Base-by-base conservation (phyloP, 2,113 vertebrate species). In the Sylvia atricapilla region DNA sequence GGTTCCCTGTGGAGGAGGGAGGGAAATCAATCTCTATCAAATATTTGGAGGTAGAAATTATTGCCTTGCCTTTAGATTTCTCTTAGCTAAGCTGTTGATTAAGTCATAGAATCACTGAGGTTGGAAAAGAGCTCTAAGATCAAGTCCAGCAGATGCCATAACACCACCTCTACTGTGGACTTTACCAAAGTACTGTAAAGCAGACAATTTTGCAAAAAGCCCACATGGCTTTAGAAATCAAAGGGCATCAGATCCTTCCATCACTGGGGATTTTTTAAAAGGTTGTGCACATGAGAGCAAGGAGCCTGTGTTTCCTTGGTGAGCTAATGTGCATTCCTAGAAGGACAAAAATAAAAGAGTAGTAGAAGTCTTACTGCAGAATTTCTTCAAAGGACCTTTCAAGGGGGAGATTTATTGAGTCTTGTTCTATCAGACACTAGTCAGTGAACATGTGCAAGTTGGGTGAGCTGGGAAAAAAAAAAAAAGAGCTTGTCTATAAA, bases 331-430 rank as follows among this genome's bases (percentile, higher is more conserved):
- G 52, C 72, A 21, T 90, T 88, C 92, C 80, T 79, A 62, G 49
- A 90, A 94, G 53, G 83, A 70, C 56, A 90, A 84, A 87, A 80
- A 87, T 31, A 64, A 72, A 37, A 88, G 56, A 78, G n/a, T 31
- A 41, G 76, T 60, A 30, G 24, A 91, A 92, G 41, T 6, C 85
- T 69, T 84, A 68, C 7, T 92, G 44, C 67, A 90, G 59, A 84
- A 77, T 93, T 96, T 95, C 89, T 93, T 92, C 92, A 94, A 89
- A 96, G 80, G 58, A 79, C 49, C 72, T 84, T 88, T 96, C 94
- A 73, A 90, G 20, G 1, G 30, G 15, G 22, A 95, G 88, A 96
- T 96, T 96, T 96, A 96, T 90, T 84, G 92, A 94, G 83, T 79
- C 82, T 93, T 75, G 78, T 75, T 96, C 93, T 87, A 47, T 94